Evolutionary conservation across 2,797 vertebrate species (phyloP), one percentile per base, ranked within the genome.

Genomic region (Clarias pachynema): DNA sequence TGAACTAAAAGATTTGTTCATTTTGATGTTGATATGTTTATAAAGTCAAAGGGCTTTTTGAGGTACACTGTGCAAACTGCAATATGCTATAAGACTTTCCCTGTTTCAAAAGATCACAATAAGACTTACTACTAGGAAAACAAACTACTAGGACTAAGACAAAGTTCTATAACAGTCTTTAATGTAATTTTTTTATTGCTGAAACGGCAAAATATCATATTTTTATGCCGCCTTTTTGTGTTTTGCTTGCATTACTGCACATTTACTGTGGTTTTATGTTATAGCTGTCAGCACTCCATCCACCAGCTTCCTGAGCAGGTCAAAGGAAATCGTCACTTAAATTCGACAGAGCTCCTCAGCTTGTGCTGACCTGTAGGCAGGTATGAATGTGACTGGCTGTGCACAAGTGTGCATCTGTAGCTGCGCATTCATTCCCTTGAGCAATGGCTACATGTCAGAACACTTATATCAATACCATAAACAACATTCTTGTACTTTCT

Each of bases 321-420:
- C 49, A 56, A 49, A 34, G 40, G 34, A 65, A 56, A 37, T 18
- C 44, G 6, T 78, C n/a, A 62, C 34, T 49, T 53, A 49, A 63
- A 34, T 37, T 57, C 59, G 77, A n/a, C 53, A 44, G 66, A 65
- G 12, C 72, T 77, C 84, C 86, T 91, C 89, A 83, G 90, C 89
- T 87, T 90, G 88, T 85, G 86, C 91, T 89, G 89, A 90, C 88
- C 69, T 83, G 29, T 70, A 68, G 63, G 57, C 49, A 24, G 40
- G 31, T 84, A 60, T 81, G 66, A 82, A 77, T 74, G n/a, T 72
- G 69, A 5, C 18, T 73, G 60, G 12, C 16, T 74, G 24, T 59
- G 75, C 66, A 60, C 63, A 59, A 82, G 72, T 78, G 66, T 80
- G 53, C n/a, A 73, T 57, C 14, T 83, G 75, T 20, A 73, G 49